These are phyloP conservation scores for Phocides pigmalion DNA, from an alignment of 1,140 invertebrate species.

Conservation along the genomic window DNA sequence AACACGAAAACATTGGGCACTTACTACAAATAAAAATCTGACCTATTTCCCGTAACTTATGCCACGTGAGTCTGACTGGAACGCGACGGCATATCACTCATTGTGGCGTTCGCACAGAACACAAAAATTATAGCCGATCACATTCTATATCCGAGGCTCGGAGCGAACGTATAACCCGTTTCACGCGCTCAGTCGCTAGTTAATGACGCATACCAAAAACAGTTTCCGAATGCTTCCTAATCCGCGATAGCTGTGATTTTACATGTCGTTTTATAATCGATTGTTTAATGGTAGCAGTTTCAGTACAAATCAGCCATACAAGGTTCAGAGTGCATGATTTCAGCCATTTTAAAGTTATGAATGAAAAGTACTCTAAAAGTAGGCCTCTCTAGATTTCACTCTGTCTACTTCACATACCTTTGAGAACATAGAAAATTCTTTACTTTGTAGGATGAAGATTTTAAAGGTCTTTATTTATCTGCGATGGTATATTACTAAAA, in stretches of 20 bases:
- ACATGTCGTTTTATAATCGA: constrained; percentile 1
- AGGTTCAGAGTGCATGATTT: too few species aligned
- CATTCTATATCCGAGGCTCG: constrained; percentile 74
- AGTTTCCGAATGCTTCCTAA: constrained; percentile 42
- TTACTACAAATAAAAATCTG: constrained; percentile 12
- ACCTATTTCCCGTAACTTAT: constrained; percentile 28
- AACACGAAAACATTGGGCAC: constrained; percentile 4
- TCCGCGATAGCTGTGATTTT: constrained; percentile 16
- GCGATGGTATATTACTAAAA: too few species aligned
- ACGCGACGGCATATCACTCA: constrained; percentile 49
- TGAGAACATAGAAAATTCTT: too few species aligned
- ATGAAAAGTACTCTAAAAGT: too few species aligned
- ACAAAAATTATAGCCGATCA: constrained; percentile 83
- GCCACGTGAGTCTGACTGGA: constrained; percentile 35
- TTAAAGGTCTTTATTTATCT: too few species aligned
- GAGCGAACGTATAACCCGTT: constrained; percentile 76
- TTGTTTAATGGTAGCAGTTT: background rate
- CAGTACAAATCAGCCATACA: too few species aligned
- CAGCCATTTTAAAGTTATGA: too few species aligned
- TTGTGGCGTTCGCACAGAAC: constrained; percentile 64
- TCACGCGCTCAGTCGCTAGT: constrained; percentile 69
- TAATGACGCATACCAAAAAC: constrained; percentile 53
- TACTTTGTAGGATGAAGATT: too few species aligned
- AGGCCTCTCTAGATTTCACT: too few species aligned
- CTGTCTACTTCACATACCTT: too few species aligned